phyloP scores from a whole-genome alignment of 2,888 invertebrate genomes.

The Paralinhomoeus sp. region DNA sequence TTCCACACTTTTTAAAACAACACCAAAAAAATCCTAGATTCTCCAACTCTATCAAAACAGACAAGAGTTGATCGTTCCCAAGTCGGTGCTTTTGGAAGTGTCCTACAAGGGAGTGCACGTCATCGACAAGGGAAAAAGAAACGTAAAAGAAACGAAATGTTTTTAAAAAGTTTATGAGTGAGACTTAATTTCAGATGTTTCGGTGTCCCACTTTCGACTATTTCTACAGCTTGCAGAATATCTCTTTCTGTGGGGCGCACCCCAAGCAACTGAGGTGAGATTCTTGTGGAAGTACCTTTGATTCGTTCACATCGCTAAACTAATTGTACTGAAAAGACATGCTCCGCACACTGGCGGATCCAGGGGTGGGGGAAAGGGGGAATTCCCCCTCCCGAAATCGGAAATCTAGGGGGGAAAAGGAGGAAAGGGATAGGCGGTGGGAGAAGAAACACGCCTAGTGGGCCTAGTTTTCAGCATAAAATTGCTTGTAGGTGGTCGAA shows the following conservation, averaged over 20 bases:
- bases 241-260: constrained; percentile 94
- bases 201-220: constrained; percentile 49
- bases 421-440: no score
- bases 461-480: no score
- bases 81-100: constrained; percentile 24
- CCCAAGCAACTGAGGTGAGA: constrained; percentile 66
- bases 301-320: no score
- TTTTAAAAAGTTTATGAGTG: not conserved
- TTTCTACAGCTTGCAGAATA: constrained; percentile 91
- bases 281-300: no score
- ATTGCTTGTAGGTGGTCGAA: no score
- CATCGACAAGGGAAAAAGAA: constrained; percentile 21
- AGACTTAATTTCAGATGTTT: constrained; percentile 17
- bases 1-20: no score
- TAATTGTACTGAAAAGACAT: no score
- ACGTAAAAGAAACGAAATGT: constrained; percentile 15
- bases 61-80: constrained; percentile 23
- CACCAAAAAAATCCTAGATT: constrained; percentile 11
- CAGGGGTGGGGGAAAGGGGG: no score
- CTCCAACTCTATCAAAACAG: constrained; percentile 20
- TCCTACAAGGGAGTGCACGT: constrained; percentile 24
- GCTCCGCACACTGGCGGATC: no score
- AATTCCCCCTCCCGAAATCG: no score
- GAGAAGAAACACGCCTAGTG: no score
- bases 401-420: no score